These are phyloP conservation scores for Ovibos moschatus DNA, from an alignment of 2,113 vertebrate genomes.

Conservation along the genomic window DNA sequence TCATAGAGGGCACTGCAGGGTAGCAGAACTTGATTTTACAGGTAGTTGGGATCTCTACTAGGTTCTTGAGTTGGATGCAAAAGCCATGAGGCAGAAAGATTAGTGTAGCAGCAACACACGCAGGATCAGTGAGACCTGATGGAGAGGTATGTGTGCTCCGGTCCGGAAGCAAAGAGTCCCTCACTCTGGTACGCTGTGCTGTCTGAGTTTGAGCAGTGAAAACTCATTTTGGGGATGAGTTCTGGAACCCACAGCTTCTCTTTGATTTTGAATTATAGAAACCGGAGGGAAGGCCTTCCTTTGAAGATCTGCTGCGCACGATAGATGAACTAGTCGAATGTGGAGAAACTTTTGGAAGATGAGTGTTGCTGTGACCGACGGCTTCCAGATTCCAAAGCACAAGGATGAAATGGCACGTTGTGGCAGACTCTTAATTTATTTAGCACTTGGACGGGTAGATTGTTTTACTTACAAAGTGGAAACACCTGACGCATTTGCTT, in stretches of 20 bases:
- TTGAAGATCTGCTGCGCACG: conserved; percentile 79
- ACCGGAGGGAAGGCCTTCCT: conserved; percentile 83
- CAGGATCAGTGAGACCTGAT: background rate
- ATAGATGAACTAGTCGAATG: conserved; percentile 83
- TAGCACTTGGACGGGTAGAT: background rate
- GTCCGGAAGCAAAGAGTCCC: background rate
- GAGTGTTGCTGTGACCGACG: background rate
- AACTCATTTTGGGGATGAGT: background rate
- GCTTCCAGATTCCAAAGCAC: background rate
- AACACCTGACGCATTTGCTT: background rate
- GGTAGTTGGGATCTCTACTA: background rate
- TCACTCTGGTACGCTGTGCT: background rate
- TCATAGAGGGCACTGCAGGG: background rate
- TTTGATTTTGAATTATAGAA: conserved; percentile 76
- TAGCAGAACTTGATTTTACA: background rate
- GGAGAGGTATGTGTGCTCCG: background rate
- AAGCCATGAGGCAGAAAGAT: background rate
- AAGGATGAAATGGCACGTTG: background rate
- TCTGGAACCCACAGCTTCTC: conserved; percentile 32
- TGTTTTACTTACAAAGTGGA: background rate
- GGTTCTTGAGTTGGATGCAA: background rate
- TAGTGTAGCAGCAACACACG: rapidly evolving
- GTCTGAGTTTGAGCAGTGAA: background rate
- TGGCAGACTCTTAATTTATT: conserved; percentile 7
- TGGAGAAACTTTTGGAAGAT: conserved; percentile 80